These are phyloP conservation scores for Pipa parva DNA, from an alignment of 2,113 vertebrate genomes.

Conservation along the genomic window DNA sequence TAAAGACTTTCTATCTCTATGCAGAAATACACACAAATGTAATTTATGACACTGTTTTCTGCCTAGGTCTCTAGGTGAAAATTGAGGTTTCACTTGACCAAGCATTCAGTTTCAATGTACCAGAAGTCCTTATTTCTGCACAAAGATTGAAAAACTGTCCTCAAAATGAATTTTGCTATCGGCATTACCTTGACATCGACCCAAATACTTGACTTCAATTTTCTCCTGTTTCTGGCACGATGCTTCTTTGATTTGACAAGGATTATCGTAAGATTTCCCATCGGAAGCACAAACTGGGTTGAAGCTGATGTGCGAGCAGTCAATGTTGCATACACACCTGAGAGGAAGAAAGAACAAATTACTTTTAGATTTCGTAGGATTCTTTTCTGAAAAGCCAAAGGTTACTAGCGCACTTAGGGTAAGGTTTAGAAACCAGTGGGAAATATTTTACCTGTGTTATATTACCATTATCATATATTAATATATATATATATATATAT, in stretches of 20 bases:
- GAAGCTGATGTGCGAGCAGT: constrained; percentile 98
- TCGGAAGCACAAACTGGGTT: constrained; percentile 98
- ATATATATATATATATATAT: too few relatives aligned
- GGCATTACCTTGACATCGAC: constrained; percentile 93
- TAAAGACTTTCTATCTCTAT: too few relatives aligned
- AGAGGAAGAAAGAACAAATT: constrained; percentile 40
- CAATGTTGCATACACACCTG: constrained; percentile 99
- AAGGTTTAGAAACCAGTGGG: background rate
- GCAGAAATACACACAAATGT: too few relatives aligned
- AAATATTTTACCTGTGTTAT: too few relatives aligned
- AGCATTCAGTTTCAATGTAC: constrained; percentile 5
- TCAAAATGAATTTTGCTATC: constrained; percentile 60
- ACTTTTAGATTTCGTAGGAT: too few relatives aligned
- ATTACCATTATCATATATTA: too few relatives aligned
- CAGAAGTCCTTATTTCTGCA: constrained; percentile 36
- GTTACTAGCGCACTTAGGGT: background rate
- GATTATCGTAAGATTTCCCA: constrained; percentile 97
- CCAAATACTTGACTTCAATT: constrained; percentile 98
- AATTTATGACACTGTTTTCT: too few relatives aligned
- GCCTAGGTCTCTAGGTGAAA: constrained; percentile 15
- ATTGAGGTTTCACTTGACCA: constrained; percentile 6
- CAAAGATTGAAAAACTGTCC: constrained; percentile 54
- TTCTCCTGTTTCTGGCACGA: constrained; percentile 98
- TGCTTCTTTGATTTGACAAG: constrained; percentile 98
- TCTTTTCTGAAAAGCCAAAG: too few relatives aligned